Evolutionary conservation across 2,888 invertebrate species (phyloP), one percentile per base, ranked within the genome.

Genomic region (Patella ulyssiponensis): DNA sequence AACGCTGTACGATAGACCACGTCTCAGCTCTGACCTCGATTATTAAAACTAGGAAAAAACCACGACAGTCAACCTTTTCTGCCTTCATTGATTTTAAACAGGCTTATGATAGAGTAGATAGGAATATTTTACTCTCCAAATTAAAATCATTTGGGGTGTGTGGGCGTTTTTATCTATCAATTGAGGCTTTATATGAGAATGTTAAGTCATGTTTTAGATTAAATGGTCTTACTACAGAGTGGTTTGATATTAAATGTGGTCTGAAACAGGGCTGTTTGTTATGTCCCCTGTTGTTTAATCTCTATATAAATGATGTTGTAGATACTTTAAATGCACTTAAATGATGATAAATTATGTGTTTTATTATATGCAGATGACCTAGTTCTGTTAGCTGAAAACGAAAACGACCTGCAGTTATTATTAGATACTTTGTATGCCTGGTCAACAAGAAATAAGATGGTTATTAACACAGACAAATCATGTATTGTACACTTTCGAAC

Each of bases 401-500:
- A 72, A n/a, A 15, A 33, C 69, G 81, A 82, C 64, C 64, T 81
- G 33, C 80, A 82, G 64, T 14, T 20, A 23, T 20, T 81, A 44
- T 20, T 82, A n/a, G 73, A 81, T 77, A 73, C 15, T 23, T 51
- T 83, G 9, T 27, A 69, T 56, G 33, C 33, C 15, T 81, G 83
- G 82, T 80, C 80, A 69, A 52, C 51, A 15, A 7, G 33, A 17
- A 81, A 79, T 77, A 69, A 71, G 70, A 77, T 80, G 73, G 17
- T 14, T n/a, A 69, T 83, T 17, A 83, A 83, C 70, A 20, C 4
- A 52, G 20, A 23, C 15, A 83, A 83, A 77, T 76, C 82, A 64
- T 81, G 80, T 72, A 64, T 80, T 77, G 74, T 82, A 12, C 83
- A 83, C 69, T 81, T 83, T 74, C 53, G 81, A 23, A 73, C 72